phyloP scores from a whole-genome alignment of 2,113 vertebrate species.

The Perca flavescens region DNA sequence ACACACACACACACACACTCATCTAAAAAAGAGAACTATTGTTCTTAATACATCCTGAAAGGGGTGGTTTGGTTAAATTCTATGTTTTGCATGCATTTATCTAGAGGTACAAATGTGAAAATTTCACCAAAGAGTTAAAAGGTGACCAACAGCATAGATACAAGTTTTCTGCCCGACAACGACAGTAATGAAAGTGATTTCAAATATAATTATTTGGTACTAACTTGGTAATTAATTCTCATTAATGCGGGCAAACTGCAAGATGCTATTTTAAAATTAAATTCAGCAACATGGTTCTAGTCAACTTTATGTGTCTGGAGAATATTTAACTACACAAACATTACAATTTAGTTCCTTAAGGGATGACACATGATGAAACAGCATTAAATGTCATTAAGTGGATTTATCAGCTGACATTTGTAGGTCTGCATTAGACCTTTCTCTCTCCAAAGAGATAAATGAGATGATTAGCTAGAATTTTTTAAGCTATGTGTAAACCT shows the following conservation, averaged over 20 bases:
- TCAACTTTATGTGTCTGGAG: conserved; percentile 11
- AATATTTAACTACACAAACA: background rate
- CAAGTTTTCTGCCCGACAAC: no score
- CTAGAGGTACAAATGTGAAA: background rate
- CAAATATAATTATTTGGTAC: background rate
- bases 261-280: background rate
- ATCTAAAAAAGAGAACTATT: background rate
- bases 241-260: background rate
- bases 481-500: background rate
- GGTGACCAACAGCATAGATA: no score
- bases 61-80: background rate
- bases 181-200: background rate
- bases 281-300: background rate
- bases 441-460: background rate
- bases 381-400: background rate
- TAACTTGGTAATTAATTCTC: background rate
- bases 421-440: background rate
- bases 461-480: background rate
- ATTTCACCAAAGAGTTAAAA: background rate
- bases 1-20: conserved; percentile 1
- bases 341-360: background rate
- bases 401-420: conserved; percentile 1
- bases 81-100: background rate
- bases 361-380: background rate
- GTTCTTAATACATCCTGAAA: background rate